phyloP scores from a whole-genome alignment of 2,888 invertebrate genomes.

The Parnassius apollo region DNA sequence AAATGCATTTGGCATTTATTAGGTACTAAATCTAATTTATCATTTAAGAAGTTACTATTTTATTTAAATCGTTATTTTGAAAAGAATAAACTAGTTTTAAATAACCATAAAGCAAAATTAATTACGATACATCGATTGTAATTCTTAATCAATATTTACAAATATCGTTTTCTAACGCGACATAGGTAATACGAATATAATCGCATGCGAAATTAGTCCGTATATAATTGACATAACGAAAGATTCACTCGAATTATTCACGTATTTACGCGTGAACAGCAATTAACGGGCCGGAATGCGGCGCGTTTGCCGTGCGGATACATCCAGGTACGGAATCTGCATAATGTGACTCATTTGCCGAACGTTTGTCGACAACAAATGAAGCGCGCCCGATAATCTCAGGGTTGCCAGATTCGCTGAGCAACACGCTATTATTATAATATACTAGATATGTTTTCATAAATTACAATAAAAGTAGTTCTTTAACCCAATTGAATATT shows the following conservation, averaged over 20 bases:
- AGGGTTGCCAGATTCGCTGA: constrained; percentile 18
- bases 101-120: background rate
- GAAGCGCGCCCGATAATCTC: constrained; percentile 53
- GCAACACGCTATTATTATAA: too few species aligned
- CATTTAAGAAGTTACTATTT: too few species aligned
- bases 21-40: too few species aligned
- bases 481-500: too few species aligned
- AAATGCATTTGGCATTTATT: background rate
- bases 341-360: constrained; percentile 70
- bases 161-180: constrained; percentile 38
- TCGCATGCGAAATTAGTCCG: constrained; percentile 34
- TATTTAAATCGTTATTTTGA: too few species aligned
- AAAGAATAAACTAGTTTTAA: too few species aligned
- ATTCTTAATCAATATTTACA: constrained; percentile 63
- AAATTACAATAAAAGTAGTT: too few species aligned
- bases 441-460: too few species aligned
- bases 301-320: constrained; percentile 44
- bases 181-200: constrained; percentile 22
- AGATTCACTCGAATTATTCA: constrained; percentile 45
- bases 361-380: constrained; percentile 69
- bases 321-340: constrained; percentile 61
- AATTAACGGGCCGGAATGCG: constrained; percentile 53
- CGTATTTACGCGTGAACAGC: constrained; percentile 47
- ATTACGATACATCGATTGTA: constrained; percentile 44
- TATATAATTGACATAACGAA: constrained; percentile 42